Conservation (phyloP, 2,113 vertebrate genomes). For the Rhadina sibilatrix region DNA sequence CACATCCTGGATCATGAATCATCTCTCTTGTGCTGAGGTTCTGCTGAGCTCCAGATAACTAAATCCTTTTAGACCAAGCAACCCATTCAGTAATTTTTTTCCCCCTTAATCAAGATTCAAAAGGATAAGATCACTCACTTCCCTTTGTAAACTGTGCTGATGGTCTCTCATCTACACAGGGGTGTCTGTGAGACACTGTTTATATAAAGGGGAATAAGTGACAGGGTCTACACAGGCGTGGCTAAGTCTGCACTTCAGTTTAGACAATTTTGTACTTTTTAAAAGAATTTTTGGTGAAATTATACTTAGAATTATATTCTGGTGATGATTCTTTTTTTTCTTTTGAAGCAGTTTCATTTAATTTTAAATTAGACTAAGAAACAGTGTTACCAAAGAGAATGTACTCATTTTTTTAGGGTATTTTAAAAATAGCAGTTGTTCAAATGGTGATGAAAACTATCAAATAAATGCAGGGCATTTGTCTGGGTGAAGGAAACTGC, state of each 20-base stretch:
- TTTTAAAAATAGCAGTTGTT: background rate
- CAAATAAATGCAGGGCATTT: background rate
- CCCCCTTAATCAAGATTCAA: background rate
- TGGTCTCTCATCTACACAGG: background rate
- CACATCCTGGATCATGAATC: background rate
- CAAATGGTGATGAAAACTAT: background rate
- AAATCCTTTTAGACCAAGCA: background rate
- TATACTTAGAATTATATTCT: background rate
- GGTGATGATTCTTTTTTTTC: background rate
- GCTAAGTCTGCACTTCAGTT: background rate
- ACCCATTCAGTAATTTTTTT: background rate
- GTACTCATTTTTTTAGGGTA: background rate
- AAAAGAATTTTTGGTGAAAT: background rate
- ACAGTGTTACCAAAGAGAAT: background rate
- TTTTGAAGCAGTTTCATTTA: background rate
- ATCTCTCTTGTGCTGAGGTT: background rate
- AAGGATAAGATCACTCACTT: background rate
- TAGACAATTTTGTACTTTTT: background rate
- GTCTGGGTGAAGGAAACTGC: background rate
- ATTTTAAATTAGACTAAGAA: background rate
- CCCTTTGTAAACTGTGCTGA: conserved; percentile 18
- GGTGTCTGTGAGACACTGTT: background rate
- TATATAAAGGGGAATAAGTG: background rate
- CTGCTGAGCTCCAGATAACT: background rate
- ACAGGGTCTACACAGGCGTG: background rate